Evolutionary conservation across 2,113 vertebrate species (phyloP).

Genomic region (Felis chaus): DNA sequence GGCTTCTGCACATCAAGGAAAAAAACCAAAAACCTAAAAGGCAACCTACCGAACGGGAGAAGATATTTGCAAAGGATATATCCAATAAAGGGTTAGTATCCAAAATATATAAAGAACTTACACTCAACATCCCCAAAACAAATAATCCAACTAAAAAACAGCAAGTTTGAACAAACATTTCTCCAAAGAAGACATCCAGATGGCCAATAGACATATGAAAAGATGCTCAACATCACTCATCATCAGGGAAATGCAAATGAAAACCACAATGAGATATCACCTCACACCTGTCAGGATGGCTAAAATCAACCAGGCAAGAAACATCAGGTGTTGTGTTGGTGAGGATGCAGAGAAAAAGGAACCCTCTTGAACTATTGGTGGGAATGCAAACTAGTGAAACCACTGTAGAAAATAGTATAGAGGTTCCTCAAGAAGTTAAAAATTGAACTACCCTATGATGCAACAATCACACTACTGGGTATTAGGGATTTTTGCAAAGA

Average conservation of each 20-base stretch:
- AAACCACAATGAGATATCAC: neutral
- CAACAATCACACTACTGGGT: neutral
- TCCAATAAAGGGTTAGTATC: neutral
- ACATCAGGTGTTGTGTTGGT: neutral
- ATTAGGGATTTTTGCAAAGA: neutral
- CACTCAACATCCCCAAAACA: neutral
- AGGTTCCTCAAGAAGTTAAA: neutral
- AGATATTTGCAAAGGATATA: neutral
- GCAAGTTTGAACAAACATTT: neutral
- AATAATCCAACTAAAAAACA: neutral
- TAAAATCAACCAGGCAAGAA: neutral
- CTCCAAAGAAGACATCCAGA: neutral
- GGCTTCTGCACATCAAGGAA: neutral
- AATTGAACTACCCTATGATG: neutral
- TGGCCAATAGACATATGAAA: neutral
- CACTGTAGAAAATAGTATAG: neutral
- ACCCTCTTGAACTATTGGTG: neutral
- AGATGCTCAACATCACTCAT: neutral
- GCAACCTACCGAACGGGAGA: neutral
- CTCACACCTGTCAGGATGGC: neutral
- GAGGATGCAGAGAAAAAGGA: neutral
- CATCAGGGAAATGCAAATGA: neutral
- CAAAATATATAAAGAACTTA: neutral
- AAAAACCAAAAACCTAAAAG: neutral
- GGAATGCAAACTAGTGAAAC: neutral